Base-by-base conservation (phyloP, 2,888 invertebrate species). In the Drosophila neotestacea region DNA sequence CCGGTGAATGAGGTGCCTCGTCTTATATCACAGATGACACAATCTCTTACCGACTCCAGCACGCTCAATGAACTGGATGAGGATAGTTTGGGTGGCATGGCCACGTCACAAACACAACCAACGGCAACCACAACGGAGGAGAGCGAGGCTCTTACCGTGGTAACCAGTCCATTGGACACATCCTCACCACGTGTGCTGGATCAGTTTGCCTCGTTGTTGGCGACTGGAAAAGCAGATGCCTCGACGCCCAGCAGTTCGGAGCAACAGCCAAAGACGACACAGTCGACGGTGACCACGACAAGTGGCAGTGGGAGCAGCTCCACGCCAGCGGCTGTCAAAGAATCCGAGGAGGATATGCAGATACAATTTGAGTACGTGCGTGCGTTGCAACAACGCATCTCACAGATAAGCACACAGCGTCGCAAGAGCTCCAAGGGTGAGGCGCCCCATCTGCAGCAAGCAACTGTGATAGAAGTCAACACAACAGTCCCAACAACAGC, bases 391-490 rank as follows among this genome's bases (percentile, higher is more conserved):
- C 95, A 95, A 22, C 94, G 95, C 90, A 94, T 95, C 59, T 94
- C 95, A 2, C 95, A 96, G 81, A 96, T 96, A 79, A 94, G 95
- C 70, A 95, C 95, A 85, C 92, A 92, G 75, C 93, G 94, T 0
- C 93, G 94, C 59, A 93, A 94, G 77, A 93, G 93, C 75, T 94
- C 94, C 9, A 93, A 94, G 75, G 92, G 94, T 10, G 92, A 92
- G 72, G 66, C 86, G 44, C 34, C 32, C 32, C 6, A 32, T 32
- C 32, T 32, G 32, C 32, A 32, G 9, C 55, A 11, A 6, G 0
- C 55, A 34, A 34, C 32, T 91, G 91, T 92, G 91, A 92, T 92
- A 92, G 91, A 93, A 73, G 36, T 77, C 52, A 59, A 38, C 70
- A 52, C 48, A n/a, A 9, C 59, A 6, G 47, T 50, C 42, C 50